Evolutionary conservation across 1,140 invertebrate genomes (phyloP).

Genomic region (Drosophila erecta): DNA sequence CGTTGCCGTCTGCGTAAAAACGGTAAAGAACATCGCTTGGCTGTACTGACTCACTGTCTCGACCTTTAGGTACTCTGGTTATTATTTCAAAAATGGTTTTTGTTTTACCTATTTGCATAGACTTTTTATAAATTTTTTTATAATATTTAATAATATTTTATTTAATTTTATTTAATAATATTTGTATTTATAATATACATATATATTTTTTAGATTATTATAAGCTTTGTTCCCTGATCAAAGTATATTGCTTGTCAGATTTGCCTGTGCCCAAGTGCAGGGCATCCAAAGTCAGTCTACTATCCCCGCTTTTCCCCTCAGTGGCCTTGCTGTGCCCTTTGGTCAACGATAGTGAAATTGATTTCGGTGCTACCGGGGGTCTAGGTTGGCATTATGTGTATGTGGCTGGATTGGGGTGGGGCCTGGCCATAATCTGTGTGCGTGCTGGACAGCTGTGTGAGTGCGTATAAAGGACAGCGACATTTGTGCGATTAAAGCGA

Average conservation of each 20-base stretch:
- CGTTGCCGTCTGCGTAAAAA: slow-evolving; percentile 47
- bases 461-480: slow-evolving; percentile 72
- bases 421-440: slow-evolving; percentile 47
- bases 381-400: slow-evolving; percentile 24
- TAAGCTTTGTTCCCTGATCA: too few species aligned
- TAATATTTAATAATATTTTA: too few species aligned
- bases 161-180: too few species aligned
- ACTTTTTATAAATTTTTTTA: too few species aligned
- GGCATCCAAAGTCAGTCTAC: slow-evolving; percentile 6
- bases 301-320: background rate
- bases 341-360: slow-evolving; percentile 82
- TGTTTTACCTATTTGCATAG: too few species aligned
- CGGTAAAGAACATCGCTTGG: slow-evolving; percentile 41
- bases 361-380: slow-evolving; percentile 75
- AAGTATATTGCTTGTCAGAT: background rate
- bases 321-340: slow-evolving; percentile 19
- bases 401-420: background rate
- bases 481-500: slow-evolving; percentile 84
- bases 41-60: background rate
- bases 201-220: too few species aligned
- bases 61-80: slow-evolving; percentile 2
- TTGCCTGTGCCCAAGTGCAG: background rate
- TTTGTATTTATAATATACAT: too few species aligned
- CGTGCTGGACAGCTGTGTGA: slow-evolving; percentile 28
- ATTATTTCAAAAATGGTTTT: too few species aligned